Conservation (phyloP, 2,797 vertebrate species). For the Poliocrania exsul region DNA sequence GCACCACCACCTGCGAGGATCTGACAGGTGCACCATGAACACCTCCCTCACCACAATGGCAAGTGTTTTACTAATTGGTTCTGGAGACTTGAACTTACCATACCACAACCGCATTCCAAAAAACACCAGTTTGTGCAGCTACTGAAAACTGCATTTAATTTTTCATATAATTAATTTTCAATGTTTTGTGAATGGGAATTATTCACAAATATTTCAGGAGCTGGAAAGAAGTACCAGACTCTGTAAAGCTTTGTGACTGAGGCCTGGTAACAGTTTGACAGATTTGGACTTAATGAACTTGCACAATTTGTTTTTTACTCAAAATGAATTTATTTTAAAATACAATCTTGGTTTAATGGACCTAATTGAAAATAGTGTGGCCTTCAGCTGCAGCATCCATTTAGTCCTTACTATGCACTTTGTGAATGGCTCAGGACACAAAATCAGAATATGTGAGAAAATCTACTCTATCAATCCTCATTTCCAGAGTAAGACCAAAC, state of each 20-base stretch:
- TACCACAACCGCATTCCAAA: neutral
- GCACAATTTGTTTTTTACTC: neutral
- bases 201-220: neutral
- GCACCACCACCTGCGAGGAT: neutral
- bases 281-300: neutral
- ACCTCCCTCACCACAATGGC: fast-evolving
- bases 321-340: neutral
- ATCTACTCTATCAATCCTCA: neutral
- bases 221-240: neutral
- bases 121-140: neutral
- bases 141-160: neutral
- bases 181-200: neutral
- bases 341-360: neutral
- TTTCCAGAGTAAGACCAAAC: neutral
- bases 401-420: neutral
- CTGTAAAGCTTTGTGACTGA: neutral
- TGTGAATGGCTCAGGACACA: neutral
- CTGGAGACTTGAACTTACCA: neutral
- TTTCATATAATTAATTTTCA: neutral
- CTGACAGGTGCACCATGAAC: neutral
- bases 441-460: neutral
- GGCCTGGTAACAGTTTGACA: neutral
- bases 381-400: neutral
- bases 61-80: neutral
- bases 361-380: neutral